Evolutionary conservation across 92 coral and sea anemone genomes (phyloP).

Genomic region (Diadumene lineata): DNA sequence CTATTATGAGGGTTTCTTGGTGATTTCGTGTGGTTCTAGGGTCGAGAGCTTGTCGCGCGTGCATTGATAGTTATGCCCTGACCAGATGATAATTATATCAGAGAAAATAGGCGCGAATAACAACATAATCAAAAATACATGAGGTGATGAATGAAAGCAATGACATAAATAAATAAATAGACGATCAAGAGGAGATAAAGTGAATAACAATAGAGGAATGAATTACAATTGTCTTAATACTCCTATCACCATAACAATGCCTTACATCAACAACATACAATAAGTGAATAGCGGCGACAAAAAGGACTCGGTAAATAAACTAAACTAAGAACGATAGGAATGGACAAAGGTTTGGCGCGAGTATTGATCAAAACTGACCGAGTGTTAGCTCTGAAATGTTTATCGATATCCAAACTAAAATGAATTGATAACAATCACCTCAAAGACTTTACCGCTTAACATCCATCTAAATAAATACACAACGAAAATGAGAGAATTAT

Average conservation of each 20-base stretch:
- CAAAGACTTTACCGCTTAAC: conserved; percentile 83
- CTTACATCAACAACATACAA: conserved; percentile 96
- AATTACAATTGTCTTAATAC: conserved; percentile 97
- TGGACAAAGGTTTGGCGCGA: conserved; percentile 75
- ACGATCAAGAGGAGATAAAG: conserved; percentile 97
- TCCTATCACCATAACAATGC: conserved; percentile 98
- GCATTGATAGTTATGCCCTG: conserved; percentile 74
- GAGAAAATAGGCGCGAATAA: conserved; percentile 87
- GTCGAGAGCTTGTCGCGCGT: conserved; percentile 19
- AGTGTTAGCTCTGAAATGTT: conserved; percentile 73
- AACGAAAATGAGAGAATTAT: conserved; percentile 42
- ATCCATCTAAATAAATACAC: conserved; percentile 45
- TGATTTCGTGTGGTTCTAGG: conserved; percentile 51
- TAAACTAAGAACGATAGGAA: conserved; percentile 83
- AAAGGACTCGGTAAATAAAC: conserved; percentile 79
- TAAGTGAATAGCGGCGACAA: conserved; percentile 84
- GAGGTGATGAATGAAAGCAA: conserved; percentile 90
- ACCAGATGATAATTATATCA: conserved; percentile 82
- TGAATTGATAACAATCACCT: conserved; percentile 69
- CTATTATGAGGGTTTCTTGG: conserved; percentile 8
- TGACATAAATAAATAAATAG: conserved; percentile 99
- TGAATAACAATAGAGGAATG: conserved; percentile 97
- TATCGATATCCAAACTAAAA: conserved; percentile 77
- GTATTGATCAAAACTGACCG: conserved; percentile 70
- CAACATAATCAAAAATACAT: conserved; percentile 99